Base-by-base conservation (phyloP, 2,113 vertebrate genomes). In the Lepus europaeus region DNA sequence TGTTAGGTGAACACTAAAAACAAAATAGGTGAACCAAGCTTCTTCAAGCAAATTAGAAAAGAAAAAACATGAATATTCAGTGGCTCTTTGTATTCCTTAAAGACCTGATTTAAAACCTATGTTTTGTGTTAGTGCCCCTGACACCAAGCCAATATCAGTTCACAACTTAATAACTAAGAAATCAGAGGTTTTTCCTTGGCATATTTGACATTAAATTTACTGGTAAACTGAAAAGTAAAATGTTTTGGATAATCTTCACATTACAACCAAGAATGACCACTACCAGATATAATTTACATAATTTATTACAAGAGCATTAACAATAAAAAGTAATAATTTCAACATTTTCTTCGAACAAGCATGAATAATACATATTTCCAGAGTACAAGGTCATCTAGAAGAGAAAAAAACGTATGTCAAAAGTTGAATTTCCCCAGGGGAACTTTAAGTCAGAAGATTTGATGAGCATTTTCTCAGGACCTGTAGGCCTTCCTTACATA, bases 1-100 rank as follows among this genome's bases (percentile, higher is more conserved):
- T 80, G 64, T 70, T 90, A 90, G 92, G 31, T 53, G 49, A 45
- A 23, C 39, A 92, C 73, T 90, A 68, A 76, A 93, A 87, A 79
- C 45, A 59, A 95, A 93, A 36, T 56, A 70, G 33, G 17, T 59
- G n/a, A 92, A 39, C 39, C 86, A 82, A 83, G 87, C 20, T 66
- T 36, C 36, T 84, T 87, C 20, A 72, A 87, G 77, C 59, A 92
- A 87, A 80, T n/a, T 78, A 82, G 19, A 25, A 90, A 91, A 85
- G 13, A 29, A 76, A 20, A 56, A 92, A 45, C 36, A 45, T n/a
- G 93, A 84, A 70, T 68, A 80, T 45, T 64, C 63, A 83, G 61
- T 36, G 33, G 33, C 29, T 83, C 25, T 70, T 56, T 92, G n/a
- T 9, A 80, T 64, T 80, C 49, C 70, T 53, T 14, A 77, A 73